A percentile compares a stretch with the other conserved stretches of the same genome.
Evolutionary conservation across 2,888 invertebrate species (phyloP).

Genomic region (Monoplex corrugatus): DNA sequence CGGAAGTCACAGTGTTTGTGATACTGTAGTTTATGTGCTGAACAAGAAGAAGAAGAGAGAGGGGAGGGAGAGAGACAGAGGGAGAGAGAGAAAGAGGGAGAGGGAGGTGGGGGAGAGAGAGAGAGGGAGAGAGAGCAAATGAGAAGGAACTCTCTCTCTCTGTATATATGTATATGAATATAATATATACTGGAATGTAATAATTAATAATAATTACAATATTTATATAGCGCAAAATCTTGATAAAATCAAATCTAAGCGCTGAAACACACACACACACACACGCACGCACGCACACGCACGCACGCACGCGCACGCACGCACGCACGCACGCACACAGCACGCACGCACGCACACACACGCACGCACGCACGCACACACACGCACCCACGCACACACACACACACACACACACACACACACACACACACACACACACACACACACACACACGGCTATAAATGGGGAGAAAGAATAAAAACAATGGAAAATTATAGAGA

Average conservation of each 20-base stretch:
- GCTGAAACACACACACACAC: too few species aligned
- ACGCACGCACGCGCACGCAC: too few species aligned
- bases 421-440: neutral
- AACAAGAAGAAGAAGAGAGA: neutral
- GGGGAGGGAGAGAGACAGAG: neutral
- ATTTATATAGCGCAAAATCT: too few species aligned
- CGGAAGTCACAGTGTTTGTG: too few species aligned
- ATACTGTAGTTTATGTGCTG: too few species aligned
- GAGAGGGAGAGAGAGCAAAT: neutral
- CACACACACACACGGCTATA: neutral
- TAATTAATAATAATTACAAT: too few species aligned
- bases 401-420: conserved; percentile 13
- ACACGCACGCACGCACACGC: too few species aligned
- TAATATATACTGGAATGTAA: too few species aligned
- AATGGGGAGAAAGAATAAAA: neutral
- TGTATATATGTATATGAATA: too few species aligned
- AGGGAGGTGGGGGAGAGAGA: neutral
- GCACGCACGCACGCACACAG: too few species aligned
- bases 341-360: neutral
- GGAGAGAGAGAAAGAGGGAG: neutral
- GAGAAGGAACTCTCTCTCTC: too few species aligned
- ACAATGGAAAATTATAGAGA: neutral
- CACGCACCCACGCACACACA: conserved; percentile 10
- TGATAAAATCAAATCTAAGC: too few species aligned
- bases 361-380: neutral